These are phyloP conservation scores for Delia radicum DNA, from an alignment of 1,140 invertebrate genomes.

Conservation along the genomic window DNA sequence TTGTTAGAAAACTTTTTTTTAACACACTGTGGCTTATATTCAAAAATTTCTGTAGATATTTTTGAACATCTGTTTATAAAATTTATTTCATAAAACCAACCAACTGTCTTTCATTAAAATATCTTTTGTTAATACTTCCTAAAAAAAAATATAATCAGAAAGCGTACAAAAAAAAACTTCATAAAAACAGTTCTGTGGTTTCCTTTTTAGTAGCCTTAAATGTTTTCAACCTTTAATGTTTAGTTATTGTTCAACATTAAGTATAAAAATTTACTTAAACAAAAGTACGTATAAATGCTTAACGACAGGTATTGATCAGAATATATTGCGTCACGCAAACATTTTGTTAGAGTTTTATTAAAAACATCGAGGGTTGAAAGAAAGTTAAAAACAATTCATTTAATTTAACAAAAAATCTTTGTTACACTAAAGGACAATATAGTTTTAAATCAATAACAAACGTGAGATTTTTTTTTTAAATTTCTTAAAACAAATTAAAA, in stretches of 20 bases:
- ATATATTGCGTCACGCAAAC: neutral
- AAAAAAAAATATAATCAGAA: neutral
- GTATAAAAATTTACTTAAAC: neutral
- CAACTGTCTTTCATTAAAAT: neutral
- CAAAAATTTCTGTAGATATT: no score
- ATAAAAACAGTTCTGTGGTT: neutral
- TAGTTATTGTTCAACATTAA: neutral
- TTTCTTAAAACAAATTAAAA: neutral
- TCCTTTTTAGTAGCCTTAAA: neutral
- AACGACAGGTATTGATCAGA: neutral
- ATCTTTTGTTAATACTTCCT: neutral
- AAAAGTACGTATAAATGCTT: neutral
- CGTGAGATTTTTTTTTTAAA: neutral
- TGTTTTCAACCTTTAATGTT: neutral
- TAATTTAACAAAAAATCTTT: neutral
- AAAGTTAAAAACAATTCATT: neutral
- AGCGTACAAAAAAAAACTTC: neutral
- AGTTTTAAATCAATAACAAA: neutral
- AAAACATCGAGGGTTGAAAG: neutral
- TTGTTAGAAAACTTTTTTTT: no score
- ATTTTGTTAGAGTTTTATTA: neutral
- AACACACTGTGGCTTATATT: no score
- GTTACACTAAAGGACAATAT: neutral
- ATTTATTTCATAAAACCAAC: neutral
- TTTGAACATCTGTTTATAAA: neutral